Percentiles rank a stretch among this genome's conserved stretches.
These are phyloP conservation scores for Deroplatys truncata DNA, from an alignment of 2,888 invertebrate genomes.

Conservation along the genomic window DNA sequence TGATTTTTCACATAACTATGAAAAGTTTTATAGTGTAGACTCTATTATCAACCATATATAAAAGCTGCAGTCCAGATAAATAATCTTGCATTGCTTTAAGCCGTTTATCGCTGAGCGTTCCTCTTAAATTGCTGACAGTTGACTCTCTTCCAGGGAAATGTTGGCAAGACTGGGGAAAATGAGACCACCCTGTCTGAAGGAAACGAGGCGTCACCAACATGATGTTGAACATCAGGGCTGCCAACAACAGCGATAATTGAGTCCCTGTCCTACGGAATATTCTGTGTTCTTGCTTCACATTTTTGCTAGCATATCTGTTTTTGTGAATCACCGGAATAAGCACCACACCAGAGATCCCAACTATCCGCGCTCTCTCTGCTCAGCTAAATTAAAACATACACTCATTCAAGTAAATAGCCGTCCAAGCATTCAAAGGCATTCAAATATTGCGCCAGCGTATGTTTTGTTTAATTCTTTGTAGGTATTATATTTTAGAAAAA, in stretches of 20 bases:
- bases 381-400: too few species aligned
- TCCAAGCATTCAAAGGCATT: too few species aligned
- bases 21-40: too few species aligned
- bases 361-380: too few species aligned
- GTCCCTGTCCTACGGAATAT: not conserved
- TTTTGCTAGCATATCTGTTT: not conserved
- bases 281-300: not conserved
- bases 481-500: too few species aligned
- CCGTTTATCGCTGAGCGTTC: not conserved
- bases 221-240: not conserved
- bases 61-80: not conserved
- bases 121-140: not conserved
- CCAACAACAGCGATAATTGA: not conserved
- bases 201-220: not conserved
- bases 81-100: not conserved
- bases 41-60: not conserved
- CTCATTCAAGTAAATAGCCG: too few species aligned
- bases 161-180: not conserved
- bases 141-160: not conserved
- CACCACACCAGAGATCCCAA: too few species aligned
- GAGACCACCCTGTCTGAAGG: not conserved
- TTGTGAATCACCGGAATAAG: not conserved
- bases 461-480: too few species aligned
- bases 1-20: too few species aligned
- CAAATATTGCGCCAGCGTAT: too few species aligned